A percentile compares a stretch with the other conserved stretches of the same genome.
phyloP scores from a whole-genome alignment of 2,113 vertebrate species.

The Oryzias celebensis region DNA sequence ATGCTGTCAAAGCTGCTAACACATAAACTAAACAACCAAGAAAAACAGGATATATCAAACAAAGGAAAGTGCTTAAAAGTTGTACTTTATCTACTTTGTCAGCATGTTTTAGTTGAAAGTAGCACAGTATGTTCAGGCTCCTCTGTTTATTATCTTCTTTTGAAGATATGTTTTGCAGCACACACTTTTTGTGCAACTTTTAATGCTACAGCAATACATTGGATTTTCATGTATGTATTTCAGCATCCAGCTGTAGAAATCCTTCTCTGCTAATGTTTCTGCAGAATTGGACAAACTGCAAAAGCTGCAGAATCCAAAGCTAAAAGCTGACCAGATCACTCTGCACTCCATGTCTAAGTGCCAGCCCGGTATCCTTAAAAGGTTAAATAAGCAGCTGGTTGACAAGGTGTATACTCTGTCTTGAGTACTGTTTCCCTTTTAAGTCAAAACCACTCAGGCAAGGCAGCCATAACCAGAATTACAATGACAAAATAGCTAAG shows the following conservation, averaged over 20 bases:
- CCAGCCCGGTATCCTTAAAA: constrained; percentile 31
- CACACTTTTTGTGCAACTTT: neutral
- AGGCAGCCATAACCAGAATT: constrained; percentile 49
- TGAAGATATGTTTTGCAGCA: constrained; percentile 40
- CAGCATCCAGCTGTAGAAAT: constrained; percentile 16
- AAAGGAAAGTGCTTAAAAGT: neutral
- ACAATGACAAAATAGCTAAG: constrained; percentile 48
- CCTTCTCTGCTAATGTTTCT: constrained; percentile 22
- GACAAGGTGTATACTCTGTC: constrained; percentile 40
- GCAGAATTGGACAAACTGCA: constrained; percentile 16
- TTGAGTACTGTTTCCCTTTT: constrained; percentile 51
- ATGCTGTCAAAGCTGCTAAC: constrained; percentile 28
- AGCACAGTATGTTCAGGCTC: constrained; percentile 27
- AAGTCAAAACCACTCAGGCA: constrained; percentile 64
- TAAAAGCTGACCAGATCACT: constrained; percentile 23
- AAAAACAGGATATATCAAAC: too few relatives aligned
- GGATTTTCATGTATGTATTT: constrained; percentile 13
- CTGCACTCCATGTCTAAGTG: constrained; percentile 24
- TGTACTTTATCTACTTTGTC: constrained; percentile 10
- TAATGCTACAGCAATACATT: neutral
- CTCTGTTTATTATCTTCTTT: constrained; percentile 50
- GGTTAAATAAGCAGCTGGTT: constrained; percentile 55
- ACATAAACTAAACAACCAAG: neutral
- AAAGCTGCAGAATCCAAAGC: constrained; percentile 10
- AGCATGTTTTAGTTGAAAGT: constrained; percentile 15